Base-by-base conservation (phyloP, 2,113 vertebrate species). In the Perca fluviatilis region DNA sequence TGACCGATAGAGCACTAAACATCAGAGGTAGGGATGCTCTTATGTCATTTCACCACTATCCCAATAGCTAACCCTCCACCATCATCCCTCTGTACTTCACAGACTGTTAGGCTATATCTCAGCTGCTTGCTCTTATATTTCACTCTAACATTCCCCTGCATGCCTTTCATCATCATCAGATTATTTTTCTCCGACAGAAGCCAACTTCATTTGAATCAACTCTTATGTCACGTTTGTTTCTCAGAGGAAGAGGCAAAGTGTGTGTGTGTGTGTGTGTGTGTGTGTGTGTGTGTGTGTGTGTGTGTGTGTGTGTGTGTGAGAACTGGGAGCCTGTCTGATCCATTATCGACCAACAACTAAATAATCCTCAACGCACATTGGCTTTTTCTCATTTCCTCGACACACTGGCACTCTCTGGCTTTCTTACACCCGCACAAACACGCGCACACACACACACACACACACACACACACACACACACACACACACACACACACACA, bases 301-400 rank as follows among this genome's bases (percentile, higher is more conserved):
- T n/a, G n/a, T n/a, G n/a, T n/a, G n/a, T n/a, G 30, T n/a, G 58
- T 58, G 69, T 14, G 49, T 25, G 40, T 63, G 30, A 21, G 27
- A 65, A 14, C 27, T 23, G 33, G 14, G 12, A 74, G 64, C 9
- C 36, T 62, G 80, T 21, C 75, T 21, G 66, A 65, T 50, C 27
- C 15, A 36, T 71, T 89, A 86, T 87, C 65, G 54, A 88, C 85
- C 77, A 72, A 86, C 53, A 85, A 76, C 79, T 80, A 85, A 82
- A 87, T 87, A 82, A 86, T 88, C 46, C 65, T 79, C 21, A 13
- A 66, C 18, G 30, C 65, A 69, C 66, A 47, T 43, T 5, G 9
- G 61, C 72, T 76, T 77, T 43, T 74, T 25, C 74, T 88, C 74
- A 65, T 85, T 85, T 86, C 80, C 71, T 79, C 36, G 0, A 66